Conservation (phyloP, 2,888 invertebrate genomes). For the Platynereis dumerilii region DNA sequence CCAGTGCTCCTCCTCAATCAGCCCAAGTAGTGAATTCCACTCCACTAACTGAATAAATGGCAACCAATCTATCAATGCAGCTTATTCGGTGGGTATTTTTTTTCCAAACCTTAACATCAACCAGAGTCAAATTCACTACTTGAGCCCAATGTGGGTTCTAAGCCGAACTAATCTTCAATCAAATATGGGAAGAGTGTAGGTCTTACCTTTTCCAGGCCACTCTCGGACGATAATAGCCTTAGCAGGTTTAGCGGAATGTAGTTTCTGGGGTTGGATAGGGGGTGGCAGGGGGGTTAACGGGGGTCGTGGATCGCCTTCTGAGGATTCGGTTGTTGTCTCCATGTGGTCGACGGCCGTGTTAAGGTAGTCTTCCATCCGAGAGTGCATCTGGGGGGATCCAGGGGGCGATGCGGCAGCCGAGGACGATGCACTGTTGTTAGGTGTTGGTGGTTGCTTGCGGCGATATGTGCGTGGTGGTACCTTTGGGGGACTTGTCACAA, state of each 20-base stretch:
- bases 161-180: too few species aligned
- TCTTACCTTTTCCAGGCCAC: conserved; percentile 7
- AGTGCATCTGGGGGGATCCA: background rate
- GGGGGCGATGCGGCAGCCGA: background rate
- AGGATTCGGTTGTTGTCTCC: background rate
- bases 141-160: too few species aligned
- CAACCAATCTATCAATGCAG: too few species aligned
- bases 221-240: background rate
- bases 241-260: conserved; percentile 44
- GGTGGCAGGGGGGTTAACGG: conserved; percentile 38
- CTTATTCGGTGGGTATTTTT: too few species aligned
- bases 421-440: background rate
- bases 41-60: too few species aligned
- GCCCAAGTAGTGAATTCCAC: too few species aligned
- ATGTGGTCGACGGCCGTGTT: background rate
- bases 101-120: too few species aligned
- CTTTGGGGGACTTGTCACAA: background rate
- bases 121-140: too few species aligned
- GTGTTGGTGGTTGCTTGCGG: conserved; percentile 4
- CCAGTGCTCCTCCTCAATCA: too few species aligned
- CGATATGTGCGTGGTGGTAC: conserved; percentile 2
- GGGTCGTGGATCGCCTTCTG: conserved; percentile 1
- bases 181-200: too few species aligned
- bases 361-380: background rate
- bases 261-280: conserved; percentile 45